Conservation (phyloP, 2,797 vertebrate species). For the Hydrophis major region DNA sequence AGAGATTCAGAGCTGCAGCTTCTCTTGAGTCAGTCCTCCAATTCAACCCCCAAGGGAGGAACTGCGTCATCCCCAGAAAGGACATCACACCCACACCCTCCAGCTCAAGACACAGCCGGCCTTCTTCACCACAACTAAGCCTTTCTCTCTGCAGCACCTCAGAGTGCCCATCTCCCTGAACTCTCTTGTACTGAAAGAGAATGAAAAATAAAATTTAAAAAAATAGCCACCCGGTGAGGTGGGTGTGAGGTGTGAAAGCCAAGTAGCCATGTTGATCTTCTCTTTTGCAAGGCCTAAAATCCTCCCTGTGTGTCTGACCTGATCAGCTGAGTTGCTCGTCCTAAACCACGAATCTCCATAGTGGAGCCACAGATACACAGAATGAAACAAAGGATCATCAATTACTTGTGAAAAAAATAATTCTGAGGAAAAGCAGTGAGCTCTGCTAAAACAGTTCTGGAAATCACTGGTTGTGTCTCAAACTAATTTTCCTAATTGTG, state of each 20-base stretch:
- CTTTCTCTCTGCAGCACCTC: not conserved
- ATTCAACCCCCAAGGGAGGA: not conserved
- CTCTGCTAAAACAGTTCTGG: too few species aligned
- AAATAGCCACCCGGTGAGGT: not conserved
- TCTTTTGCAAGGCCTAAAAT: not conserved
- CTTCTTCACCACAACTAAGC: not conserved
- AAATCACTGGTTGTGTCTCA: too few species aligned
- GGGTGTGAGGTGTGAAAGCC: not conserved
- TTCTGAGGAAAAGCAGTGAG: too few species aligned
- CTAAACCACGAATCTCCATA: too few species aligned
- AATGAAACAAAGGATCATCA: too few species aligned
- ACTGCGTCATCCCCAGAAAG: not conserved
- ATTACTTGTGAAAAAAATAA: too few species aligned
- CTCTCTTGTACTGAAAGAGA: not conserved
- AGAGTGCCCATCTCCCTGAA: rapidly evolving
- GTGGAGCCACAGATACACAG: too few species aligned
- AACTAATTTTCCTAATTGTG: too few species aligned
- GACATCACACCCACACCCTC: not conserved
- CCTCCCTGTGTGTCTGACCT: not conserved
- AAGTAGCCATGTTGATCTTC: not conserved
- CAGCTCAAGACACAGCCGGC: not conserved
- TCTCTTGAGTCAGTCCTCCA: not conserved
- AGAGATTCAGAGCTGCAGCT: not conserved
- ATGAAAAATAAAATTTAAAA: too few species aligned
- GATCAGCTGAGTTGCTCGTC: too few species aligned